Conservation (phyloP, 1,140 invertebrate species). For the Aphelenchoides fujianensis region DNA sequence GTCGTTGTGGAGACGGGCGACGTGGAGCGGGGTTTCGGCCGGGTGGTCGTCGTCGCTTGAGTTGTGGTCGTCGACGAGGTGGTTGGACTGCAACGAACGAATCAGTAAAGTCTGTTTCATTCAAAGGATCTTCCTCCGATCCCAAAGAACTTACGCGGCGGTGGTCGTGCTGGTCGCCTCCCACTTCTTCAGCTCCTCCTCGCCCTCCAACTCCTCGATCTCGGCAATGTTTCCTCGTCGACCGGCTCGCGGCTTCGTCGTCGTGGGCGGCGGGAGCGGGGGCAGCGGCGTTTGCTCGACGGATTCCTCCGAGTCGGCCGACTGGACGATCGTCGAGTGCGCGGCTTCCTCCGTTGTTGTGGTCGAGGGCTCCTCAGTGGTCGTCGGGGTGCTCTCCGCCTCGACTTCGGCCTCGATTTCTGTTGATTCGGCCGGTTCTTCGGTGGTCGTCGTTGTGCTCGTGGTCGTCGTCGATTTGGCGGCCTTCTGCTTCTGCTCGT, state of each 20-base stretch:
- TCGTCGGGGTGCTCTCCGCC: neutral
- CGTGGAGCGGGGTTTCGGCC: neutral
- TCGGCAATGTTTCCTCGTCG: neutral
- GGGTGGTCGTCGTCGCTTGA: neutral
- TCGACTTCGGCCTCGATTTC: neutral
- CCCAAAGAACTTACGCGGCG: slow-evolving; percentile 2
- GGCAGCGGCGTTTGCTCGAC: neutral
- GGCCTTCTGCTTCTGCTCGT: slow-evolving; percentile 16
- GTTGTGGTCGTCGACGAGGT: slow-evolving; percentile 14
- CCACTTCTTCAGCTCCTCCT: neutral
- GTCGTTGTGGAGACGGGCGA: too few species aligned
- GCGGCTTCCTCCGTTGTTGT: slow-evolving; percentile 11
- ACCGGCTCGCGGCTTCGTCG: neutral
- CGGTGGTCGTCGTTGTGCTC: slow-evolving; percentile 17
- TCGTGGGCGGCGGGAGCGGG: too few species aligned
- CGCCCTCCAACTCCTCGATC: slow-evolving; percentile 9
- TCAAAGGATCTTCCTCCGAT: neutral
- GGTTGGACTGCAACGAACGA: slow-evolving; percentile 3
- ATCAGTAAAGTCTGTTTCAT: too few species aligned
- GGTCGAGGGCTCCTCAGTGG: slow-evolving; percentile 12
- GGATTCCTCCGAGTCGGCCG: too few species aligned
- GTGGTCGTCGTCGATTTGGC: slow-evolving; percentile 25
- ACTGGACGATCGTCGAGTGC: neutral
- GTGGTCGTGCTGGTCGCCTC: slow-evolving; percentile 16
- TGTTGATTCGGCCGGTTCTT: slow-evolving; percentile 9